Evolutionary conservation across 2,888 invertebrate species (phyloP).

Genomic region (Steromphala cineraria): DNA sequence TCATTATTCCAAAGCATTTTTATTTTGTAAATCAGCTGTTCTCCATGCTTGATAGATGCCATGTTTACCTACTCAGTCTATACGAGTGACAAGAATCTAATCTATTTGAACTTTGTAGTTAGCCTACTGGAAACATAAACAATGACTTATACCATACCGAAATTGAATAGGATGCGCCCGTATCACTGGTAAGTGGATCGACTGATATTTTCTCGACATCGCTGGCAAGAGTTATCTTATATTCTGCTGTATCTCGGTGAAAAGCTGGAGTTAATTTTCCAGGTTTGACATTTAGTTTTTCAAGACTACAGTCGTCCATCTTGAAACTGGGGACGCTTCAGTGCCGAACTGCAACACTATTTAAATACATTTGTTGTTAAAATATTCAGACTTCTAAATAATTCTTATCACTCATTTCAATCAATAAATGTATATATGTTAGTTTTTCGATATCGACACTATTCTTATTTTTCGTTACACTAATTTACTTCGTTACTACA

Average conservation of each 20-base stretch:
- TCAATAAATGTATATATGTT: no score
- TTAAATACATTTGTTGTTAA: no score
- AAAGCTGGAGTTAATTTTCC: constrained; percentile 71
- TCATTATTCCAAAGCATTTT: no score
- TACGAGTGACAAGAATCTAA: no score
- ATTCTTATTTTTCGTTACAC: no score
- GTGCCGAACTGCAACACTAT: constrained; percentile 11
- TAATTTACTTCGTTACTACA: background rate
- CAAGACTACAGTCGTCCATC: constrained; percentile 74
- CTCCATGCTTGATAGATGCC: no score
- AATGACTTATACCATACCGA: constrained; percentile 53
- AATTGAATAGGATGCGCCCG: constrained; percentile 71
- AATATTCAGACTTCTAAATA: no score
- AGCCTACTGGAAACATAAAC: background rate
- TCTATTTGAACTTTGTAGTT: background rate
- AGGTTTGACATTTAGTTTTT: constrained; percentile 70
- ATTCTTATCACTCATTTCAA: no score
- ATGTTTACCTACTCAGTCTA: no score
- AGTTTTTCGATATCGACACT: no score
- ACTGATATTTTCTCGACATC: constrained; percentile 65
- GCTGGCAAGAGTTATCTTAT: constrained; percentile 68
- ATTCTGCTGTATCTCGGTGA: constrained; percentile 65
- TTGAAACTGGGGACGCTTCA: constrained; percentile 70
- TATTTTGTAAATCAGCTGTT: no score
- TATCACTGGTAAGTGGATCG: constrained; percentile 69